These are phyloP conservation scores for Trisateles emortualis DNA, from an alignment of 2,888 invertebrate genomes.

Conservation along the genomic window DNA sequence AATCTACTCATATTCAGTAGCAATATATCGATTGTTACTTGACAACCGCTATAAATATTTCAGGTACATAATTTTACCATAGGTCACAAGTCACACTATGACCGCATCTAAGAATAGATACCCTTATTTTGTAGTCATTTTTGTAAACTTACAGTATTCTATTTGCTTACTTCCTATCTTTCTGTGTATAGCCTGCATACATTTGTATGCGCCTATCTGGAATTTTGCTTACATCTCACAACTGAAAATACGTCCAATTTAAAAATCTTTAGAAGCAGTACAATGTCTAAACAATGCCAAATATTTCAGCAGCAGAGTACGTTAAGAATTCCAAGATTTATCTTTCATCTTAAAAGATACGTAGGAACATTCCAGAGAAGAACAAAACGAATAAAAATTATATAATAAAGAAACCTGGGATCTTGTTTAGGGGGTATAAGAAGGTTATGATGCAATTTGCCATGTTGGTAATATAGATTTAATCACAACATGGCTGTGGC, in stretches of 20 bases:
- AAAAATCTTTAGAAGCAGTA: neutral
- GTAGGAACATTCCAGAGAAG: constrained; percentile 2
- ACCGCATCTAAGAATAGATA: too few relatives aligned
- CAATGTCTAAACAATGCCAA: neutral
- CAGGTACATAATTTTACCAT: too few relatives aligned
- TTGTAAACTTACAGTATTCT: too few relatives aligned
- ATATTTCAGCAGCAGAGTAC: neutral
- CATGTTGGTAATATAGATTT: neutral
- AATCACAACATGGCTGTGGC: neutral
- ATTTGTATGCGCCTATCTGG: too few relatives aligned
- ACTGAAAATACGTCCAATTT: neutral
- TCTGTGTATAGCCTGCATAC: too few relatives aligned
- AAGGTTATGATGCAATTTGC: neutral
- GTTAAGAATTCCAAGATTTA: neutral
- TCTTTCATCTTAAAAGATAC: constrained; percentile 5
- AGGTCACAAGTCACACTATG: too few relatives aligned
- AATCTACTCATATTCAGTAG: too few relatives aligned
- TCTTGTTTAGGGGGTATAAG: constrained; percentile 1
- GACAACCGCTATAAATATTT: too few relatives aligned
- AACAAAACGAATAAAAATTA: constrained; percentile 16
- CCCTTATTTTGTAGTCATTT: too few relatives aligned
- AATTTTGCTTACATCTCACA: too few relatives aligned
- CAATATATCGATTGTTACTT: too few relatives aligned
- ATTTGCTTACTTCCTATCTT: neutral
- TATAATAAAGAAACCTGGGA: constrained; percentile 8